Evolutionary conservation across 2,888 invertebrate genomes (phyloP), one percentile per base, ranked within the genome.

Genomic region (Syritta pipiens): DNA sequence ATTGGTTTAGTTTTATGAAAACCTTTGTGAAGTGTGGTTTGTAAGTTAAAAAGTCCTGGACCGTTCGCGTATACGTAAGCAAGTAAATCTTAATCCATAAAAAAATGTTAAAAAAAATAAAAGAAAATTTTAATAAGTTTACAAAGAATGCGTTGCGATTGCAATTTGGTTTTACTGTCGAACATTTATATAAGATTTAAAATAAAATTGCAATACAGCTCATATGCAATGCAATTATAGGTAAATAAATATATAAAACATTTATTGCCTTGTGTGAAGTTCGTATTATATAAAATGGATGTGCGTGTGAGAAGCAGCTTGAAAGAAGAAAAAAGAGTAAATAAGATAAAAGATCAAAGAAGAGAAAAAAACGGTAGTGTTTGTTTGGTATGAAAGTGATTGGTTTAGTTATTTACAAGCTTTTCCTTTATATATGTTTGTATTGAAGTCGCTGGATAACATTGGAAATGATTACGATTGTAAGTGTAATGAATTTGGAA

Each of bases 311-410:
- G 17, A 37, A 9, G 28, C 28, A 12, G 46, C 22, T n/a, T 10
- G 28, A 24, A 22, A 44, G 24, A 51, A 48, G 40, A 71, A 65
- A 69, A 40, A 44, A 22, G 53, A 49, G 40, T 17, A 37, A 30
- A 55, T 44, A 9, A 42, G 26, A 53, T 28, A 12, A 17, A 40
- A 49, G 48, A 3, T 17, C 12, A n/a, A 49, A 24, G 19, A 26
- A 22, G 26, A 40, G 28, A 32, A 19, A 10, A 40, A 55, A 62
- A 42, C 40, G 35, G 59, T 51, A 40, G 37, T 51, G 49, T 67
- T 77, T 65, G 72, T 77, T 72, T 72, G 77, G 37, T 72, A 46
- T 57, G 63, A 75, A 69, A 71, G 65, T 53, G 53, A 53, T 77
- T 62, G 57, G 63, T 65, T 72, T 77, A 53, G 60, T 55, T 69